Base-by-base conservation (phyloP, 2,113 vertebrate species). In the Podarcis cretensis region DNA sequence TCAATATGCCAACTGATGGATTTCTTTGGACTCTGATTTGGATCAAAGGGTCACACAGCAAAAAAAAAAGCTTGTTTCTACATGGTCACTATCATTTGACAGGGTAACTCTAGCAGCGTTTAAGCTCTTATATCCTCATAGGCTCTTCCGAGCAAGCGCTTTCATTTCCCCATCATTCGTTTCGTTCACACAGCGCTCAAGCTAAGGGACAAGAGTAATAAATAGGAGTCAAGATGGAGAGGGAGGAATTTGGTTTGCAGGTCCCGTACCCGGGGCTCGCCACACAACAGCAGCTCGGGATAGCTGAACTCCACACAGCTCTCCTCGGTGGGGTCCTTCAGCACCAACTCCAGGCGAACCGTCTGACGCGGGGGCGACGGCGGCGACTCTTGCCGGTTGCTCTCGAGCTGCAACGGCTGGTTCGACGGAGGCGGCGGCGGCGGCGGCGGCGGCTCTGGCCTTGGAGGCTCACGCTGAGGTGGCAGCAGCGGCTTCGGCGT, bases 271-370 rank as follows among this genome's bases (percentile, higher is more conserved):
- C 97, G 93, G 89, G 95, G 95, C 93, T 96, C 95, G 94, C 96
- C 94, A 92, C 95, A 97, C 91, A 98, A 96, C 92, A 99, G 92
- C 95, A 99, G 98, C 96, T 99, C 98, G 27, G 97, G 97, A 96
- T 99, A 99, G 95, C 98, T 99, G 95, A 98, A 99, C 97, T 99
- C 99, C 92, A 98, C 98, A 91, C 98, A 98, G 93, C 97, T 97
- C 90, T 97, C 98, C 89, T 99, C 98, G 88, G 98, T 98, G 9
- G 98, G 98, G 94, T 99, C 99, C 91, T 97, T 97, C 90, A 99
- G 97, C 92, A 96, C 95, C 95, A 98, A 97, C 97, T 98, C 97
- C 94, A 99, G 96, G 92, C 99, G 97, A 92, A 99, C 97, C 7
- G 98, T 99, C 95, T 96, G 96, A 92, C 94, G 94, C 90, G 90